Evolutionary conservation across 2,888 invertebrate species (phyloP).

Genomic region (Platycheirus albimanus): DNA sequence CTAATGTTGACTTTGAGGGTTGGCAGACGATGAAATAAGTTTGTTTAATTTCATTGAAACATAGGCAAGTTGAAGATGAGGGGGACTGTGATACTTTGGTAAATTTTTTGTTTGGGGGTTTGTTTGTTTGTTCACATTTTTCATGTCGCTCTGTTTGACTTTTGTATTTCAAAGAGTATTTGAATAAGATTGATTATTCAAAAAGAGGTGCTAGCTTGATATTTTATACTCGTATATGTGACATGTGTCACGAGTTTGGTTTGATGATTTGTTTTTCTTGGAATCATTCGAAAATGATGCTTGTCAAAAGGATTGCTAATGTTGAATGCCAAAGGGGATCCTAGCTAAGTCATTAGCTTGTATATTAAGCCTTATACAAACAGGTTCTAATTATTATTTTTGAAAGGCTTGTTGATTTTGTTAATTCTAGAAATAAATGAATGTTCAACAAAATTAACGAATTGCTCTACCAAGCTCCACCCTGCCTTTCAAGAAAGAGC

Average conservation of each 20-base stretch:
- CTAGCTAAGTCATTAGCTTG: not conserved
- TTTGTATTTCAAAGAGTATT: conserved; percentile 40
- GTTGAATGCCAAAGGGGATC: not conserved
- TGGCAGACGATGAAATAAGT: conserved; percentile 10
- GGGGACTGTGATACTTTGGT: not conserved
- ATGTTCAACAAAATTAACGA: no score
- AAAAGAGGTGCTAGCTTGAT: not conserved
- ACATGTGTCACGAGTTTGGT: conserved; percentile 9
- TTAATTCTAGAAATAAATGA: no score
- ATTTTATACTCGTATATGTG: not conserved
- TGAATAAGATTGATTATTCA: conserved; percentile 34
- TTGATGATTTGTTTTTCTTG: not conserved
- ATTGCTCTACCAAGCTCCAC: no score
- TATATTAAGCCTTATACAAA: no score
- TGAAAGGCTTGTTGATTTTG: not conserved
- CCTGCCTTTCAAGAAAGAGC: no score
- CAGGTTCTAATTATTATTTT: not conserved
- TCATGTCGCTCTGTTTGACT: conserved; percentile 51
- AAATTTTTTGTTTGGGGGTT: no score
- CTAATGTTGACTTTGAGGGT: conserved; percentile 13
- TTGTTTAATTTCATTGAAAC: conserved; percentile 49
- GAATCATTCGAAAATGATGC: not conserved
- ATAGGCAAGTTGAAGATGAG: not conserved
- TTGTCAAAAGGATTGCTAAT: not conserved
- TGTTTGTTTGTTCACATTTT: conserved; percentile 44